phyloP scores from a whole-genome alignment of 2,113 vertebrate genomes.

The Python bivittatus region DNA sequence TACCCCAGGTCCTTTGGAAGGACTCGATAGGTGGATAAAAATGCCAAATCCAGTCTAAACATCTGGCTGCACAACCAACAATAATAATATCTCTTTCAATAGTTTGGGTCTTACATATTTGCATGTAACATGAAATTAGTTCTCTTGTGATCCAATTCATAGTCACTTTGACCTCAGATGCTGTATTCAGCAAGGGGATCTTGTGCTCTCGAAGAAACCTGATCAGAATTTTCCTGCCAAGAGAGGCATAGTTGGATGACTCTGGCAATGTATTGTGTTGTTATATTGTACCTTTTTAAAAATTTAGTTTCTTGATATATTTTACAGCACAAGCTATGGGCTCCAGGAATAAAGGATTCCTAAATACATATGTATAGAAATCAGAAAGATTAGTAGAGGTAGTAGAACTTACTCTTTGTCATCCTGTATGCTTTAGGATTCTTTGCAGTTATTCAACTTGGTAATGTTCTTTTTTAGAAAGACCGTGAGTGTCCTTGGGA shows the following conservation, averaged over 20 bases:
- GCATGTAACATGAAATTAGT: neutral
- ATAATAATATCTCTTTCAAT: neutral
- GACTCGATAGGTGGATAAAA: neutral
- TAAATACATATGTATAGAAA: neutral
- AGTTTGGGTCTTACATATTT: neutral
- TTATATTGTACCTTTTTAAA: neutral
- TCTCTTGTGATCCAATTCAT: neutral
- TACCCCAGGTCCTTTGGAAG: too few relatives aligned
- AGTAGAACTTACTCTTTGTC: neutral
- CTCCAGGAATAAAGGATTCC: neutral
- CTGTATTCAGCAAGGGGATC: neutral
- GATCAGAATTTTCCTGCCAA: neutral
- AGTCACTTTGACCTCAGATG: neutral
- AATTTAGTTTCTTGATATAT: neutral
- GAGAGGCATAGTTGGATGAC: neutral
- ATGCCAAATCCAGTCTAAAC: neutral
- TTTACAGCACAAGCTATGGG: neutral
- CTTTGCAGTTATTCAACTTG: neutral
- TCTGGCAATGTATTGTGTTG: neutral
- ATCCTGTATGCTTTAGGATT: neutral
- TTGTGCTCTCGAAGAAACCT: neutral
- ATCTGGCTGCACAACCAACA: neutral
- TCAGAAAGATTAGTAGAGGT: neutral
- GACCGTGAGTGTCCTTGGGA: neutral
- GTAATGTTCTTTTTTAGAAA: neutral